A percentile compares a stretch with the other conserved stretches of the same genome.
These are phyloP conservation scores for Brachionus sp. DNA, from an alignment of 1,140 invertebrate genomes.

Conservation along the genomic window DNA sequence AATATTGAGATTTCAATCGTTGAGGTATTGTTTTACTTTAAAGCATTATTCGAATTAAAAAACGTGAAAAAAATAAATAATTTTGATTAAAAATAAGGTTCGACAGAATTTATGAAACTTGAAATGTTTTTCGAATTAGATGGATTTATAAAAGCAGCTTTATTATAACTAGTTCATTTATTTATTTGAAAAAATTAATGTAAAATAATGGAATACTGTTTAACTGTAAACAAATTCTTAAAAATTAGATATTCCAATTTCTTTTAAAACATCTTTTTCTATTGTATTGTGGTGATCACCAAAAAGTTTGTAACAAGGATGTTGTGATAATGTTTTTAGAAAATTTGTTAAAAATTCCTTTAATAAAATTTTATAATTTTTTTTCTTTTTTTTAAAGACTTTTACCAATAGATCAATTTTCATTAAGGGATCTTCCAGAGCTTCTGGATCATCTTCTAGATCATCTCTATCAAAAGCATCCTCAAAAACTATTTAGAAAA, in stretches of 20 bases:
- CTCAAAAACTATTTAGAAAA: background rate
- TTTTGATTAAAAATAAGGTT: no score
- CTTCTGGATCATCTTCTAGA: slow-evolving; percentile 58
- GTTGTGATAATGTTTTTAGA: slow-evolving; percentile 53
- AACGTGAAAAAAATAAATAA: no score
- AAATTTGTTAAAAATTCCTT: slow-evolving; percentile 58
- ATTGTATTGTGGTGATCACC: slow-evolving; percentile 54
- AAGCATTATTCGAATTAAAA: no score
- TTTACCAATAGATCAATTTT: slow-evolving; percentile 55
- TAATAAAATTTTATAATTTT: slow-evolving; percentile 47
- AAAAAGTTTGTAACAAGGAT: slow-evolving; percentile 55
- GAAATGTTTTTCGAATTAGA: no score
- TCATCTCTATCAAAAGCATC: slow-evolving; percentile 40
- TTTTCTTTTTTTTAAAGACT: background rate
- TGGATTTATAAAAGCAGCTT: no score
- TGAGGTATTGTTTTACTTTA: no score
- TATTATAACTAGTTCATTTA: background rate
- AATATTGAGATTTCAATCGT: no score
- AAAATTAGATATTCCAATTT: slow-evolving; percentile 50
- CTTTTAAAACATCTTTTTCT: slow-evolving; percentile 54
- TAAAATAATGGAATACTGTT: background rate
- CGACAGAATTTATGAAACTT: no score
- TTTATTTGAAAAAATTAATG: background rate
- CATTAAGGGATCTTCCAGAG: slow-evolving; percentile 55
- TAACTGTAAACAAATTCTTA: background rate